These are phyloP conservation scores for Cotesia congregata DNA, from an alignment of 2,888 invertebrate species.

Conservation along the genomic window DNA sequence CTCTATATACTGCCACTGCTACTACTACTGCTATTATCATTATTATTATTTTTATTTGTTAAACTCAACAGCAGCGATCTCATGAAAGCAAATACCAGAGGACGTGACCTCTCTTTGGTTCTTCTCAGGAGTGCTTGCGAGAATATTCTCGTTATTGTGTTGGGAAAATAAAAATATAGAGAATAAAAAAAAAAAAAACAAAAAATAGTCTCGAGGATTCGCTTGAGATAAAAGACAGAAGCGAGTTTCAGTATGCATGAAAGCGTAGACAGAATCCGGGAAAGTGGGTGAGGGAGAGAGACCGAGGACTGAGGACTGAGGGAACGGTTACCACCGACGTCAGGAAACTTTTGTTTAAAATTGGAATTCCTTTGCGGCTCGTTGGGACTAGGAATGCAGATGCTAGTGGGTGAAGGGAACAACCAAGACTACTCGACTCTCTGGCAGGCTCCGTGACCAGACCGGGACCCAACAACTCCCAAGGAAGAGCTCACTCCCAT, in stretches of 20 bases:
- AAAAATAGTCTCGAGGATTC: constrained; percentile 17
- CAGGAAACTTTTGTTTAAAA: constrained; percentile 67
- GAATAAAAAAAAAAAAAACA: constrained; percentile 16
- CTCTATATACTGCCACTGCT: not conserved
- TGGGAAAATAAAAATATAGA: constrained; percentile 18
- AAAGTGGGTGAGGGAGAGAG: constrained; percentile 10
- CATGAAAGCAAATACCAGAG: constrained; percentile 30
- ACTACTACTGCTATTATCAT: not conserved
- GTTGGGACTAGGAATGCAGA: constrained; percentile 66
- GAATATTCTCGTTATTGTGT: constrained; percentile 30
- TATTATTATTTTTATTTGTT: constrained; percentile 18
- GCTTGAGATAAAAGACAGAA: constrained; percentile 38
- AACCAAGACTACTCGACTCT: constrained; percentile 52
- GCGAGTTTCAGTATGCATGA: constrained; percentile 52
- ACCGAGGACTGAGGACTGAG: not conserved
- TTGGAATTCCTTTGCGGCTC: constrained; percentile 67
- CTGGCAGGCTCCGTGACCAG: constrained; percentile 38
- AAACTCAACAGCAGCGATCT: constrained; percentile 19
- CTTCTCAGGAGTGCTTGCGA: constrained; percentile 23
- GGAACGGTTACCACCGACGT: constrained; percentile 53
- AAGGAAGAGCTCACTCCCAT: constrained; percentile 38
- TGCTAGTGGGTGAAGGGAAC: constrained; percentile 51
- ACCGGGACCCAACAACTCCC: constrained; percentile 13
- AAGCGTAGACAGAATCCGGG: constrained; percentile 47
- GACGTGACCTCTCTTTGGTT: constrained; percentile 19